A percentile compares a stretch with the other conserved stretches of the same genome.
Conservation (phyloP, 1,140 invertebrate species). For the Geopemphigus sp. region DNA sequence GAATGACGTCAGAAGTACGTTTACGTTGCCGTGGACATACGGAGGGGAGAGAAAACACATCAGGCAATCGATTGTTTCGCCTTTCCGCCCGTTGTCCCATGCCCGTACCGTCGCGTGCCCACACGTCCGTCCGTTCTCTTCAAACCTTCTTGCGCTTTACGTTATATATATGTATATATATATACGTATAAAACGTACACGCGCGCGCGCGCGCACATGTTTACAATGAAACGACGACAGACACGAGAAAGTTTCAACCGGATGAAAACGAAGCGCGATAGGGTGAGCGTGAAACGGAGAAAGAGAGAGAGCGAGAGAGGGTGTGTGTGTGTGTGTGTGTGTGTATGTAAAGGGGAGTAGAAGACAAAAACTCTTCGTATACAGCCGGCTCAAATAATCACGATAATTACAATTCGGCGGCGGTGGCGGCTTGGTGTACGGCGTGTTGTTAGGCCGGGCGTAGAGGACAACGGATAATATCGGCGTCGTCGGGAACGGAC, state of each 20-base stretch:
- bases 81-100: neutral
- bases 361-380: constrained; percentile 30
- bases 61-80: constrained; percentile 17
- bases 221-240: constrained; percentile 13
- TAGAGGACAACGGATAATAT: neutral
- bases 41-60: constrained; percentile 10
- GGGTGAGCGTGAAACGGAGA: neutral
- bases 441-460: neutral
- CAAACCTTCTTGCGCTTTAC: constrained; percentile 3
- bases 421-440: neutral
- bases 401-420: constrained; percentile 33
- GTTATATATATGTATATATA: neutral
- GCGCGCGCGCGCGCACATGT: neutral
- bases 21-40: too few relatives aligned
- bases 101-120: too few relatives aligned
- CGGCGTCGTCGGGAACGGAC: neutral
- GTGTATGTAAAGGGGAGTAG: too few relatives aligned
- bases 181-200: constrained; percentile 22
- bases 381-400: constrained; percentile 37
- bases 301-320: neutral
- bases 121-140: constrained; percentile 6
- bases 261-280: neutral
- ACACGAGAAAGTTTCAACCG: constrained; percentile 21
- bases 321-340: too few relatives aligned
- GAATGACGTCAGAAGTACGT: constrained; percentile 42